Evolutionary conservation across 2,797 vertebrate species (phyloP), one percentile per base, ranked within the genome.

Genomic region (Scolopax rusticola): DNA sequence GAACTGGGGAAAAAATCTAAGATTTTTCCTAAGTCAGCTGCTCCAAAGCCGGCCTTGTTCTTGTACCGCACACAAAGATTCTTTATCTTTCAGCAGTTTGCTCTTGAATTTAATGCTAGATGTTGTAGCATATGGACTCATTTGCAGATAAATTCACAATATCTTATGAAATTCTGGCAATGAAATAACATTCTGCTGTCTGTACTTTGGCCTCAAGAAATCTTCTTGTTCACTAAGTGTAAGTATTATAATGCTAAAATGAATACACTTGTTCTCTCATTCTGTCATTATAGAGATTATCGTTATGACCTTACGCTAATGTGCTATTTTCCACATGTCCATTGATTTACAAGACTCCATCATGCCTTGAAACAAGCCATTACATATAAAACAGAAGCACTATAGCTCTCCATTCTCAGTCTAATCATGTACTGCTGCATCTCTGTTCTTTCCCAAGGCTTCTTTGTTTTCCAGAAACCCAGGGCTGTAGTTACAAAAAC

Each of bases 131-230:
- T 80, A 90, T 74, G 38, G 60, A 54, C 45, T 88, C 38, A 71
- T 77, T 90, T 87, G 43, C 64, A 91, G 56, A 93, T 40, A 90
- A 95, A 93, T 82, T 93, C 73, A 94, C 53, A 88, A 9, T 48
- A 67, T 36, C 70, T 86, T 84, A 76, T 2, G 24, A 95, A 95
- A 90, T 87, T 77, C 80, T 85, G 77, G 70, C 48, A 87, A 61
- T 61, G 30, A 24, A 90, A 79, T 90, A 96, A 65, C 21, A 57
- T 80, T 64, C 45, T 85, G 38, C 17, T 83, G 30, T 45, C 77
- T 89, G 77, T 84, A 67, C 59, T 86, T 74, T 64, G 68, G 68
- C 67, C 51, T 91, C 77, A 74, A 84, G 36, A 90, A 93, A 64
- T 84, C 63, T 60, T 88, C 80, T 63, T 82, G 33, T 87, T 91